A percentile compares a stretch with the other conserved stretches of the same genome.
Evolutionary conservation across 2,888 invertebrate genomes (phyloP).

Genomic region (Hesperia comma): DNA sequence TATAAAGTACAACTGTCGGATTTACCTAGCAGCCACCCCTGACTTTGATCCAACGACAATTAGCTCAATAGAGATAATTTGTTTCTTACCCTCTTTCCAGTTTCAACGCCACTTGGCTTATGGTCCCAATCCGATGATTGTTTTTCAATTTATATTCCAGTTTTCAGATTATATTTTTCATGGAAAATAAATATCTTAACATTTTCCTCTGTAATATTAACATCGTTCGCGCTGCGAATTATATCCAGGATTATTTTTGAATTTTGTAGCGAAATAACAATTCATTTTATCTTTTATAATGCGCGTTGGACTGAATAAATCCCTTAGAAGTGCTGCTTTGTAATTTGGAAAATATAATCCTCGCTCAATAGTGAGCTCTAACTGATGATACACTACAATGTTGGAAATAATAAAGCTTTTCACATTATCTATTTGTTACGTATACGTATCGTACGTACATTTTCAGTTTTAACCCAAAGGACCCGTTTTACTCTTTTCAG

Average conservation of each 20-base stretch:
- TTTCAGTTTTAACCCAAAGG: too few species aligned
- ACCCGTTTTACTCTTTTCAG: too few species aligned
- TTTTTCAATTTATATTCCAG: constrained; percentile 55
- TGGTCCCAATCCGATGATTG: constrained; percentile 71
- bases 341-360: constrained; percentile 8
- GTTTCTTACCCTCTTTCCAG: constrained; percentile 61
- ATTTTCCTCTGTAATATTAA: constrained; percentile 39
- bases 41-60: constrained; percentile 78
- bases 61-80: constrained; percentile 78
- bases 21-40: constrained; percentile 64
- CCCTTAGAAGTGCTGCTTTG: constrained; percentile 1
- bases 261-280: constrained; percentile 7
- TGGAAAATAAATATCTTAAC: constrained; percentile 57
- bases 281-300: constrained; percentile 8
- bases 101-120: constrained; percentile 64
- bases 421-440: too few species aligned
- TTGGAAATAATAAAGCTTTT: too few species aligned
- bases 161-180: constrained; percentile 47
- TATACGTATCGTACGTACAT: too few species aligned
- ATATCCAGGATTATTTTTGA: background rate
- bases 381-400: too few species aligned
- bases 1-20: constrained; percentile 65
- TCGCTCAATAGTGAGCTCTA: constrained; percentile 42
- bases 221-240: constrained; percentile 10
- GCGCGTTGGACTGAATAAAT: constrained; percentile 5